Evolutionary conservation across 64 coral and sea anemone genomes (phyloP).

Genomic region (Montipora capricornis): DNA sequence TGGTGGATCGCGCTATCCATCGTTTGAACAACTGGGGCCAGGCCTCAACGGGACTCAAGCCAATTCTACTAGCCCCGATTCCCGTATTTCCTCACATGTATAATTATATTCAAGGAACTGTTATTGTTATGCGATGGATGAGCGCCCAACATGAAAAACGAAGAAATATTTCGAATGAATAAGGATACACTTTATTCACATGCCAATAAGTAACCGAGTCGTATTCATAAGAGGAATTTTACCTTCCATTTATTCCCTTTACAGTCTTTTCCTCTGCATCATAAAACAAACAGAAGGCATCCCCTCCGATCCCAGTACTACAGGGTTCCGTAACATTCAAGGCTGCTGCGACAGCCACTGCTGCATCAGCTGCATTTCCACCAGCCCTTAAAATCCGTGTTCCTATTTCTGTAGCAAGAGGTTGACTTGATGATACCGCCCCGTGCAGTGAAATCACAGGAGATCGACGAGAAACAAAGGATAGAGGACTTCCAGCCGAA

Average conservation of each 20-base stretch:
- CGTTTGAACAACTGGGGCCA: too few relatives aligned
- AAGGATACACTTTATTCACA: too few relatives aligned
- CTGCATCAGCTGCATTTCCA: slow-evolving; percentile 99
- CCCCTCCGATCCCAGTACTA: slow-evolving; percentile 94
- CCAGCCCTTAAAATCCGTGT: slow-evolving; percentile 78
- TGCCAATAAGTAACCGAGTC: too few relatives aligned
- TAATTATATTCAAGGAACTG: too few relatives aligned
- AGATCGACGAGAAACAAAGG: slow-evolving; percentile 92
- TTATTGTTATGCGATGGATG: too few relatives aligned
- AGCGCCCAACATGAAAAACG: too few relatives aligned
- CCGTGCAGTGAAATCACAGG: slow-evolving; percentile 87
- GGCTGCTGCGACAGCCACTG: slow-evolving; percentile 88
- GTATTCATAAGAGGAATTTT: neutral
- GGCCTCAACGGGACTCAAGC: too few relatives aligned
- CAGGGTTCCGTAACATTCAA: slow-evolving; percentile 92
- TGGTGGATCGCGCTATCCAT: too few relatives aligned
- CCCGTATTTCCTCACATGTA: too few relatives aligned
- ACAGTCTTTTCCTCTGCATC: slow-evolving; percentile 81
- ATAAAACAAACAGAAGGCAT: slow-evolving; percentile 95
- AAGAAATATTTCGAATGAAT: too few relatives aligned
- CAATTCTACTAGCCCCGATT: too few relatives aligned
- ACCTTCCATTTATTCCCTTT: slow-evolving; percentile 97
- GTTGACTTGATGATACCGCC: slow-evolving; percentile 83
- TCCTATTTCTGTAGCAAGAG: slow-evolving; percentile 88
- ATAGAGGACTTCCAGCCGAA: neutral